Base-by-base conservation (phyloP, 2,888 invertebrate genomes). In the Heliconius ismenius region DNA sequence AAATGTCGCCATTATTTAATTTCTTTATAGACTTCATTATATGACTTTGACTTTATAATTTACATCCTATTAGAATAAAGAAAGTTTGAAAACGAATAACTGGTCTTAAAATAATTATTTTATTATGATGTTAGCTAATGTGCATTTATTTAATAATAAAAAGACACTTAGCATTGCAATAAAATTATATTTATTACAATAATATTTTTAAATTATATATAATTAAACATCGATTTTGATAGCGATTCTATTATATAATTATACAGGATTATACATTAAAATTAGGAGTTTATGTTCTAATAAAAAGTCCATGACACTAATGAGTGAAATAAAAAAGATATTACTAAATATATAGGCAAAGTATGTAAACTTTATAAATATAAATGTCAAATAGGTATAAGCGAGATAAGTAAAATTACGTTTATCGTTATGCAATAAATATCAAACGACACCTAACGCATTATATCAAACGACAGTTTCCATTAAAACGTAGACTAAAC, bases 401-500 rank as follows among this genome's bases (percentile, higher is more conserved):
- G 24, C 24, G n/a, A 39, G 24, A 67, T 43, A 67, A 32, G 39
- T 39, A 15, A 70, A 32, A 6, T 54, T 28, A 69, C 28, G 28
- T 74, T 67, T 39, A 68, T 43, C 60, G 68, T 65, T 21, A 67
- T 49, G 15, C 32, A 54, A 70, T 70, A 24, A 58, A 36, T 32
- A 32, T 24, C 21, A n/a, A n/a, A n/a, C n/a, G n/a, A n/a, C n/a
- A 11, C 49, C 49, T 49, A 69, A 70, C n/a, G 64, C 32, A 43
- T 73, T 63, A 49, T n/a, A 64, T 64, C 73, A 67, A 67, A 67
- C 32, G 58, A 73, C 60, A 62, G 36, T 60, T 70, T 63, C 26
- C 49, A 75, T 28, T 70, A 60, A 58, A 69, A 70, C 32, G 68
- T 75, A 75, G 75, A 75, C 75, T 69, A 70, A 75, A 75, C 75